phyloP scores from a whole-genome alignment of 1,140 invertebrate genomes.

The Drosophila pandora region DNA sequence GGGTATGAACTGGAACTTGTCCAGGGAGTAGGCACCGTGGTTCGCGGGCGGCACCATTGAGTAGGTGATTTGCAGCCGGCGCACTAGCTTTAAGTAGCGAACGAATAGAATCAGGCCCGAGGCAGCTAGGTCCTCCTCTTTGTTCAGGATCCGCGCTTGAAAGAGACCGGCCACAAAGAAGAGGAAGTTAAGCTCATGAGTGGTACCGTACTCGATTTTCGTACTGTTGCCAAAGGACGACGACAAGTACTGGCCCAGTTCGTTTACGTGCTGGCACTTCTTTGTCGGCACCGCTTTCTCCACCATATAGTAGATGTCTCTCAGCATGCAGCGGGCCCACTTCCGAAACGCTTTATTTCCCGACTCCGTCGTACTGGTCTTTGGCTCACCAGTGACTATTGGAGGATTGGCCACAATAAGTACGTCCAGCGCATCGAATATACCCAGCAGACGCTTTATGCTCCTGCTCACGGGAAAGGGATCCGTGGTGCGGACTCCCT shows the following conservation, averaged over 20 bases:
- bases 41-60: slow-evolving; percentile 20
- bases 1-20: slow-evolving; percentile 57
- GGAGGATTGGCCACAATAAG: slow-evolving; percentile 14
- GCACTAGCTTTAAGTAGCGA: slow-evolving; percentile 53
- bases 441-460: slow-evolving; percentile 21
- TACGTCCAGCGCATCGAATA: slow-evolving; percentile 46
- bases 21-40: slow-evolving; percentile 53
- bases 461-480: slow-evolving; percentile 32
- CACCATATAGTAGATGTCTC: slow-evolving; percentile 41
- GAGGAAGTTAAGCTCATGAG: slow-evolving; percentile 56
- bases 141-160: slow-evolving; percentile 21
- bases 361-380: neutral
- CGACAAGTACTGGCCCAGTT: slow-evolving; percentile 54
- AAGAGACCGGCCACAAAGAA: slow-evolving; percentile 56
- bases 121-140: slow-evolving; percentile 27
- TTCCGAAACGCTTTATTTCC: slow-evolving; percentile 20
- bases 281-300: slow-evolving; percentile 34
- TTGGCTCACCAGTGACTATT: neutral
- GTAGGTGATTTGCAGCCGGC: slow-evolving; percentile 44
- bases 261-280: slow-evolving; percentile 45
- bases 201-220: slow-evolving; percentile 53
- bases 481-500: slow-evolving; percentile 30
- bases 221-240: slow-evolving; percentile 46
- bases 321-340: slow-evolving; percentile 46
- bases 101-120: slow-evolving; percentile 53